Percentiles rank a stretch among this genome's conserved stretches.
These are phyloP conservation scores for Enhydra lutris DNA, from an alignment of 2,113 vertebrate species.

Conservation along the genomic window DNA sequence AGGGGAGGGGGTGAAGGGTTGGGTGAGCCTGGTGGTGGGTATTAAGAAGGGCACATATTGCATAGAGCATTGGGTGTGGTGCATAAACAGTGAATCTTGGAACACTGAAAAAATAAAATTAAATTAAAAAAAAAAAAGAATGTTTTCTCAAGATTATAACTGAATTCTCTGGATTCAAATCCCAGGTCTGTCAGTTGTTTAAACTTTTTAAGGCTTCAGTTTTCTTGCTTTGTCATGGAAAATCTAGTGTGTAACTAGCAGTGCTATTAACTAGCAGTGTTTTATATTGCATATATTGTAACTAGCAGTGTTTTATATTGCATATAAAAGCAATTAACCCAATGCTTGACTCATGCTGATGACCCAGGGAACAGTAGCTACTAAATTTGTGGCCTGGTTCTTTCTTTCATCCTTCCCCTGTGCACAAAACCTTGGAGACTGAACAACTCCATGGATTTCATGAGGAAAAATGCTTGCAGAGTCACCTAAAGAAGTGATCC, in stretches of 20 bases:
- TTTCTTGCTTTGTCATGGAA: neutral
- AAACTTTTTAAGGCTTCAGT: neutral
- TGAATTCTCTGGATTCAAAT: neutral
- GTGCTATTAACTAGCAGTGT: neutral
- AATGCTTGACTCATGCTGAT: neutral
- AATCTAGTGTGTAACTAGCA: neutral
- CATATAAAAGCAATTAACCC: neutral
- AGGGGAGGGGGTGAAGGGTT: no score
- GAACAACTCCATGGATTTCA: neutral
- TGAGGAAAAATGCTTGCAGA: neutral
- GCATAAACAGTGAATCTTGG: no score
- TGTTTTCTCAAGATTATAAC: neutral
- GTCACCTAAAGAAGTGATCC: no score
- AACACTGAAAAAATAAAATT: no score
- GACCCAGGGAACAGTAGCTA: neutral
- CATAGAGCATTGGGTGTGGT: no score
- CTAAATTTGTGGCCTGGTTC: neutral
- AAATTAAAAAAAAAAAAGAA: no score
- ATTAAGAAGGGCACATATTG: no score
- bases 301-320: neutral
- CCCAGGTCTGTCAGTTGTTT: neutral
- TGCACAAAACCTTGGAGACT: neutral
- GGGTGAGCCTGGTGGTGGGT: no score
- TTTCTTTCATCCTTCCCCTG: neutral
- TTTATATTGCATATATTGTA: neutral